A percentile compares a stretch with the other conserved stretches of the same genome.
Conservation (phyloP, 2,113 vertebrate species). For the Gopherus flavomarginatus region DNA sequence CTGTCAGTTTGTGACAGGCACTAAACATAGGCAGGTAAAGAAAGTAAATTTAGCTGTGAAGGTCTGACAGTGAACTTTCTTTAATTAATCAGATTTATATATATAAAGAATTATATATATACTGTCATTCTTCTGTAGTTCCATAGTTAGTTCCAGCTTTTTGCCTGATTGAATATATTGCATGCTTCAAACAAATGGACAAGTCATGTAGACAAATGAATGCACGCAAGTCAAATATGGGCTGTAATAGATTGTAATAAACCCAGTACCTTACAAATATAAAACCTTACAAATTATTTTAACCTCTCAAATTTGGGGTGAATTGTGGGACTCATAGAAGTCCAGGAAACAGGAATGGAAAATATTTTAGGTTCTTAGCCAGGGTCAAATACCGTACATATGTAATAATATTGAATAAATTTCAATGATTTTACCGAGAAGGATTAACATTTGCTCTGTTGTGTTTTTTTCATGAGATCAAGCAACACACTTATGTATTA, state of each 20-base stretch:
- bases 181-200: not conserved
- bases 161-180: not conserved
- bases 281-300: not conserved
- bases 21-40: not conserved
- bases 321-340: not conserved
- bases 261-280: not conserved
- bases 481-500: not conserved
- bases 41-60: slow-evolving; percentile 41
- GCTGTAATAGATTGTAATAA: not conserved
- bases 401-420: not conserved
- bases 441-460: not conserved
- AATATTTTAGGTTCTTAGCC: not conserved
- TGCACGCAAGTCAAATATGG: not conserved
- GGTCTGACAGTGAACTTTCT: not conserved
- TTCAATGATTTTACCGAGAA: not conserved
- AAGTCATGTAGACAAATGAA: not conserved
- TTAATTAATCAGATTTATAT: not conserved
- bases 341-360: not conserved
- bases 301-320: not conserved
- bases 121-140: not conserved
- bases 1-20: slow-evolving; percentile 22
- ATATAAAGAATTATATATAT: not conserved
- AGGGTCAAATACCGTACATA: not conserved
- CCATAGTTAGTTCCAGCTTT: not conserved
- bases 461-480: not conserved